A percentile compares a stretch with the other conserved stretches of the same genome.
phyloP scores from a whole-genome alignment of 2,113 vertebrate species.

The Corvus cornix region DNA sequence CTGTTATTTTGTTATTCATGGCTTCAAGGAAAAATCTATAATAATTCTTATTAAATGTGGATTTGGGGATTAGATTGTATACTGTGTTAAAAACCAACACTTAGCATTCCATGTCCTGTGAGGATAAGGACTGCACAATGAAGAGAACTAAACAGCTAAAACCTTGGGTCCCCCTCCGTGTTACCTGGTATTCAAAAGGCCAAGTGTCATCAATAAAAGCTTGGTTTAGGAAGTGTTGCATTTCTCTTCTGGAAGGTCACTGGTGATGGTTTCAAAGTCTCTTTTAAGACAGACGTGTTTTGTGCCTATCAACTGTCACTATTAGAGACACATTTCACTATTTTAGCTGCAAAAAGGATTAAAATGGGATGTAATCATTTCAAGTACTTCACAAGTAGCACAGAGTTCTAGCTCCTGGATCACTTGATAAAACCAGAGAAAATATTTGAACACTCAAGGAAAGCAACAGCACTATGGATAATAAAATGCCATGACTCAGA shows the following conservation, averaged over 20 bases:
- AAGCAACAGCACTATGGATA: not conserved
- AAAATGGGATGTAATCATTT: constrained; percentile 21
- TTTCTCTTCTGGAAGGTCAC: not conserved
- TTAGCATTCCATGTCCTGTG: not conserved
- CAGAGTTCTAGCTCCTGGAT: not conserved
- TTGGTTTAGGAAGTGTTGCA: not conserved
- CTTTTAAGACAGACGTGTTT: not conserved
- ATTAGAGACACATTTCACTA: not conserved
- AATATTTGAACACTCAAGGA: constrained; percentile 24
- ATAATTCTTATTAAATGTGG: not conserved
- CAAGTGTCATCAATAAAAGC: not conserved
- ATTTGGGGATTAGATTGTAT: not conserved
- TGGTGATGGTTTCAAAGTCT: not conserved
- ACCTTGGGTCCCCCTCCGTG: not conserved
- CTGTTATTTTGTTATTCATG: not conserved
- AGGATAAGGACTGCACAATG: not conserved
- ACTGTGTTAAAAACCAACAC: not conserved
- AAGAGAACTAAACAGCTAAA: not conserved
- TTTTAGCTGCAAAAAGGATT: constrained; percentile 1
- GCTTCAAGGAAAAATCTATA: not conserved
- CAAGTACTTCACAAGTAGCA: constrained; percentile 20
- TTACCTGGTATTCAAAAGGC: not conserved
- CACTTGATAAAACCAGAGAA: constrained; percentile 12
- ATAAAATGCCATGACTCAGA: not conserved
- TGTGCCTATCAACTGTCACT: not conserved